phyloP scores from a whole-genome alignment of 2,113 vertebrate species.

The Oreochromis niloticus region DNA sequence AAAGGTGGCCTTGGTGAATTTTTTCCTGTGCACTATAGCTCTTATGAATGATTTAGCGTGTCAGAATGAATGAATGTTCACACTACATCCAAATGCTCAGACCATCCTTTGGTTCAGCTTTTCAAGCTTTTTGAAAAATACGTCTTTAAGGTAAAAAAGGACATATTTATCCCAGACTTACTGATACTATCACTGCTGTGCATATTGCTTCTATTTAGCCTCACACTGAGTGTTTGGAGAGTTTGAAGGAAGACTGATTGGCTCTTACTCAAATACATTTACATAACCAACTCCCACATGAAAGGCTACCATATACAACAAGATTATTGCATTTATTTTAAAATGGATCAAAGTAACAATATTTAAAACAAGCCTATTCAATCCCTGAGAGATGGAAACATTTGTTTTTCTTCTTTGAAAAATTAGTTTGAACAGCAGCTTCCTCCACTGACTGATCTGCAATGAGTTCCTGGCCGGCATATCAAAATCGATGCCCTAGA shows the following conservation, averaged over 20 bases:
- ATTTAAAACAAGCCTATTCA: background rate
- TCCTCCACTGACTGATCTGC: background rate
- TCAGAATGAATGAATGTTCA: conserved; percentile 6
- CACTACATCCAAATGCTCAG: background rate
- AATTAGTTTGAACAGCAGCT: background rate
- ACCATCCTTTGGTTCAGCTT: background rate
- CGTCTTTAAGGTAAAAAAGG: background rate
- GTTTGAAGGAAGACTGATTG: background rate
- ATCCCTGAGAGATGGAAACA: background rate
- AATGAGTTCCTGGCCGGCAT: background rate
- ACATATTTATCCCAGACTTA: background rate
- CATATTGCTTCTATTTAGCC: background rate
- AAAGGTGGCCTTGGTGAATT: conserved; percentile 35
- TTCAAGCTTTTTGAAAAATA: background rate
- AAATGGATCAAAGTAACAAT: conserved; percentile 15
- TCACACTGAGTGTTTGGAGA: background rate
- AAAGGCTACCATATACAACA: background rate
- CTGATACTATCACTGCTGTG: background rate
- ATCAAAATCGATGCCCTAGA: conserved; percentile 18
- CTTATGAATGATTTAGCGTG: conserved; percentile 13
- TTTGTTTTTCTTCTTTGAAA: background rate
- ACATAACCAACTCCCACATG: background rate
- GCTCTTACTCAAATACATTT: conserved; percentile 7
- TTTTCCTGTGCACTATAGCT: background rate
- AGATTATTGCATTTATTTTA: background rate